Conservation (phyloP, 2,888 invertebrate species). For the Chaetogeoica ovagalla region DNA sequence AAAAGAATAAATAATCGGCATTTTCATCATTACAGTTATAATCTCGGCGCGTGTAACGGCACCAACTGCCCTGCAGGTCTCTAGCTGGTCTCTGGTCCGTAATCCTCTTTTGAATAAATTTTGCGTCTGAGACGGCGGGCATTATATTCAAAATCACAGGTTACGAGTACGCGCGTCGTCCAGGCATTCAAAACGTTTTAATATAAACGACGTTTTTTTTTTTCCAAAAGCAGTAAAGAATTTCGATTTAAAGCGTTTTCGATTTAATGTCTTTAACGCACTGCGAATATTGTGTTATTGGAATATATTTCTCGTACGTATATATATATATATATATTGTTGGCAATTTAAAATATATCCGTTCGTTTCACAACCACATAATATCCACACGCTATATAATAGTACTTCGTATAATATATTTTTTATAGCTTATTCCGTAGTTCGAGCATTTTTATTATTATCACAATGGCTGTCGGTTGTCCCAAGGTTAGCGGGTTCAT, state of each 20-base stretch:
- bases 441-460: slow-evolving; percentile 31
- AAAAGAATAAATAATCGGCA: no score
- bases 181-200: no score
- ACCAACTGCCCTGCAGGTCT: no score
- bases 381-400: background rate
- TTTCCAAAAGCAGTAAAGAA: background rate
- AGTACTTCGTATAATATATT: slow-evolving; percentile 27
- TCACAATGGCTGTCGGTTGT: slow-evolving; percentile 51
- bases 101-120: no score
- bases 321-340: no score
- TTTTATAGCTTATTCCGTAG: slow-evolving; percentile 28
- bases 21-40: no score
- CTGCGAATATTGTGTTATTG: background rate
- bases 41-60: no score
- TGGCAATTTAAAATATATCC: slow-evolving; percentile 13
- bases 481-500: slow-evolving; percentile 49
- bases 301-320: background rate
- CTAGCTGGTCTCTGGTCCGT: no score
- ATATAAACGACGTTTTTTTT: no score
- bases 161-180: no score
- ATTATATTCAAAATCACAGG: no score
- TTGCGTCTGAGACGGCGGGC: no score
- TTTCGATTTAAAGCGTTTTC: background rate
- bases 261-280: background rate
- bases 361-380: slow-evolving; percentile 40